Evolutionary conservation across 1,140 invertebrate genomes (phyloP).

Genomic region (Spodoptera litura): DNA sequence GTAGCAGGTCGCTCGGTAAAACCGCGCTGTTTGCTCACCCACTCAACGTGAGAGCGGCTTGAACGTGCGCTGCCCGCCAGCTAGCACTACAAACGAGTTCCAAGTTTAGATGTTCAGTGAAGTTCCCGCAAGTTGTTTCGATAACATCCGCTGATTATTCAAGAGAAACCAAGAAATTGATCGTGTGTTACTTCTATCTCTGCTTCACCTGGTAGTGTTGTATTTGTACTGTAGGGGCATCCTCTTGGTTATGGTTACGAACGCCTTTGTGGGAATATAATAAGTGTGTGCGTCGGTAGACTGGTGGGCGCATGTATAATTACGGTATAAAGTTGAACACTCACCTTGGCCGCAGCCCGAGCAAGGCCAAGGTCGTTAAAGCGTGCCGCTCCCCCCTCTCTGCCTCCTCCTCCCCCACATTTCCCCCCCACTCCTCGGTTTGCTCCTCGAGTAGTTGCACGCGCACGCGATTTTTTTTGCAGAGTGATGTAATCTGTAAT

Average conservation of each 20-base stretch:
- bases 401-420: slow-evolving; percentile 29
- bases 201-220: background rate
- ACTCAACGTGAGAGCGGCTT: slow-evolving; percentile 8
- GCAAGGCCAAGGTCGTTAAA: slow-evolving; percentile 80
- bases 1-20: background rate
- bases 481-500: slow-evolving; percentile 82
- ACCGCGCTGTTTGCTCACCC: slow-evolving; percentile 7
- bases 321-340: slow-evolving; percentile 66
- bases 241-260: slow-evolving; percentile 20
- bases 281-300: slow-evolving; percentile 66
- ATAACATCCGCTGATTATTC: slow-evolving; percentile 20
- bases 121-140: slow-evolving; percentile 9
- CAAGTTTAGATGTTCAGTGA: slow-evolving; percentile 27
- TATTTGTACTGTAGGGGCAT: background rate
- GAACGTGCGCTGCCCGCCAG: background rate
- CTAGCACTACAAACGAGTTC: slow-evolving; percentile 5
- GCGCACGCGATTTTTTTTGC: slow-evolving; percentile 80
- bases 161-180: slow-evolving; percentile 18
- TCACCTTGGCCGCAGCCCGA: slow-evolving; percentile 76
- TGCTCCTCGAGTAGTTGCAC: slow-evolving; percentile 52
- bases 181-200: slow-evolving; percentile 4
- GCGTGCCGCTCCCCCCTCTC: slow-evolving; percentile 50
- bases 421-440: slow-evolving; percentile 18
- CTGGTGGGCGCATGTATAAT: slow-evolving; percentile 79
- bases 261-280: slow-evolving; percentile 51